Base-by-base conservation (phyloP, 2,113 vertebrate genomes). In the Oryzias celebensis region DNA sequence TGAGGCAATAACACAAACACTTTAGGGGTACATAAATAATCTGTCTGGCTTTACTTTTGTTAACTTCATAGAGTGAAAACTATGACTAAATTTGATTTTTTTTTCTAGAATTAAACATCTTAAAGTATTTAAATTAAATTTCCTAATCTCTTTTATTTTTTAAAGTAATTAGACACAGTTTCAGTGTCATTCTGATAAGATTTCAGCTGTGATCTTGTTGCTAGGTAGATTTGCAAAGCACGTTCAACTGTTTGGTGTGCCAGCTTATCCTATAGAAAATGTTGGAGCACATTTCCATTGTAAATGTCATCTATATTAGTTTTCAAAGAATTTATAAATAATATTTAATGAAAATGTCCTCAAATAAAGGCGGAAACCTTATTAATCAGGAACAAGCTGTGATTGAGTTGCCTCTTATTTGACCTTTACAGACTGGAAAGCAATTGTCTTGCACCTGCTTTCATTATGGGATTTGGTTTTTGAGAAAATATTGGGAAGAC, bases 151-250 rank as follows among this genome's bases (percentile, higher is more conserved):
- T 10, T 46, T 56, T 7, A 6, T 43, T 28, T 4, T 41, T 44
- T 62, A 14, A 3, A 8, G 16, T 52, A 41, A n/a, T 15, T 60
- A 43, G 45, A 61, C 65, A 53, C 7, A 15, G 16, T 13, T 79
- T 58, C 57, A 48, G 18, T 69, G 48, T 24, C 18, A 13, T 57
- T 44, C 70, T 79, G 75, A 83, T 73, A 68, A 75, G 77, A 70
- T 50, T 68, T 22, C 64, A 66, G 64, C 59, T 63, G 45, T 68
- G 50, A 62, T 81, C 77, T 36, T 83, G 85, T 88, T 87, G 85
- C 87, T 81, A 80, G 79, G 83, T 82, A 80, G 68, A 83, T 15
- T 50, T n/a, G 42, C 55, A 65, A 45, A 61, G 43, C 50, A 62
- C 52, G 62, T 26, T 62, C 14, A 14, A 55, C 18, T 31, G 10